Conservation (phyloP, 2,888 invertebrate species). For the Eudasyphora cyanicolor region DNA sequence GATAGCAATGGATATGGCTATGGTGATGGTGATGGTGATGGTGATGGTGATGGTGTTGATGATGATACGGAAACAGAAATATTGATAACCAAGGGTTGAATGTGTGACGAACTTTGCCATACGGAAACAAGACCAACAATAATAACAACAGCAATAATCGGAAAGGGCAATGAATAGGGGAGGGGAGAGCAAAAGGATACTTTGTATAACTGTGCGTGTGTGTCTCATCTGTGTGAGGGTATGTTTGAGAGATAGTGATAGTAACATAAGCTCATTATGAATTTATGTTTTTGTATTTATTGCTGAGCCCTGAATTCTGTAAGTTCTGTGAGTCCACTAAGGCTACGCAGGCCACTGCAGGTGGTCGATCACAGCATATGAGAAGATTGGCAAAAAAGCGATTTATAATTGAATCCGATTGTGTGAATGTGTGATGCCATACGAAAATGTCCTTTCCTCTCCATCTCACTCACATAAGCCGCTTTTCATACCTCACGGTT, state of each 20-base stretch:
- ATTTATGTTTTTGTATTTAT: constrained; percentile 36
- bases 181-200: constrained; percentile 22
- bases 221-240: not conserved
- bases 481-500: constrained; percentile 16
- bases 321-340: constrained; percentile 38
- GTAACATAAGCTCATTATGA: constrained; percentile 65
- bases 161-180: not conserved
- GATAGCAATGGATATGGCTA: not conserved
- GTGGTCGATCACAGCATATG: constrained; percentile 64
- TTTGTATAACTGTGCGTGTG: constrained; percentile 12
- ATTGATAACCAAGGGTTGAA: constrained; percentile 5
- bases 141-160: not conserved
- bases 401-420: constrained; percentile 41
- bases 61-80: not conserved
- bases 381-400: constrained; percentile 48
- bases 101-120: constrained; percentile 6
- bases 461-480: constrained; percentile 14
- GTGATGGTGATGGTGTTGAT: not conserved
- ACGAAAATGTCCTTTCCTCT: constrained; percentile 18
- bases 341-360: constrained; percentile 65
- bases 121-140: constrained; percentile 9
- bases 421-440: constrained; percentile 31
- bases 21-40: not conserved
- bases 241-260: constrained; percentile 55
- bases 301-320: too few relatives aligned